These are phyloP conservation scores for Sepioteuthis lessoniana DNA, from an alignment of 2,888 invertebrate genomes.

Conservation along the genomic window DNA sequence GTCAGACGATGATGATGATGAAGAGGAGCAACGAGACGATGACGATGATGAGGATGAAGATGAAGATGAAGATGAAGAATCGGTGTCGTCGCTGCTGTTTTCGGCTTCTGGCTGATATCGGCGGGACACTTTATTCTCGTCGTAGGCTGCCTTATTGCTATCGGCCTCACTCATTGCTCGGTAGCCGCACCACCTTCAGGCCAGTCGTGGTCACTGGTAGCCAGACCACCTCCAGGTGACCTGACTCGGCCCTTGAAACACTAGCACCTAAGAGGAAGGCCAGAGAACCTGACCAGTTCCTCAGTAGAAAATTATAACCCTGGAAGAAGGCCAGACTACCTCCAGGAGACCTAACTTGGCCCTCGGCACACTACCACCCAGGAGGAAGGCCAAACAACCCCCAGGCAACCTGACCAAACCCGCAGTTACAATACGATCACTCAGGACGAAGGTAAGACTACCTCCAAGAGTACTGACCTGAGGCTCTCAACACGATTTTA, in stretches of 20 bases:
- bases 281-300: neutral
- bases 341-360: neutral
- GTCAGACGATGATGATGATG: slow-evolving; percentile 34
- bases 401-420: neutral
- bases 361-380: neutral
- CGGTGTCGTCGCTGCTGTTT: slow-evolving; percentile 37
- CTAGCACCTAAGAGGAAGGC: neutral
- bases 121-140: slow-evolving; percentile 44
- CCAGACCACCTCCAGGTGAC: slow-evolving; percentile 21
- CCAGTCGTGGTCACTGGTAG: slow-evolving; percentile 23
- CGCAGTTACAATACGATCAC: neutral
- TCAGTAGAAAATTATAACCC: neutral
- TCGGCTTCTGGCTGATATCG: slow-evolving; percentile 43
- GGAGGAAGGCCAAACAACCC: neutral
- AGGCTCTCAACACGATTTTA: neutral
- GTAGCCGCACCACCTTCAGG: slow-evolving; percentile 40
- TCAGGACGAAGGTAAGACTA: neutral
- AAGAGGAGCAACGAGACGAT: neutral
- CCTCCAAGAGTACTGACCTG: slow-evolving; percentile 33
- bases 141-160: slow-evolving; percentile 41
- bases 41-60: slow-evolving; percentile 44
- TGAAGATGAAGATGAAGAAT: slow-evolving; percentile 36
- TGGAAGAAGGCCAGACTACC: slow-evolving; percentile 33
- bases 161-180: slow-evolving; percentile 47
- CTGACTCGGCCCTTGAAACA: neutral